Conservation (phyloP, 2,113 vertebrate genomes). For the Propithecus coquereli region DNA sequence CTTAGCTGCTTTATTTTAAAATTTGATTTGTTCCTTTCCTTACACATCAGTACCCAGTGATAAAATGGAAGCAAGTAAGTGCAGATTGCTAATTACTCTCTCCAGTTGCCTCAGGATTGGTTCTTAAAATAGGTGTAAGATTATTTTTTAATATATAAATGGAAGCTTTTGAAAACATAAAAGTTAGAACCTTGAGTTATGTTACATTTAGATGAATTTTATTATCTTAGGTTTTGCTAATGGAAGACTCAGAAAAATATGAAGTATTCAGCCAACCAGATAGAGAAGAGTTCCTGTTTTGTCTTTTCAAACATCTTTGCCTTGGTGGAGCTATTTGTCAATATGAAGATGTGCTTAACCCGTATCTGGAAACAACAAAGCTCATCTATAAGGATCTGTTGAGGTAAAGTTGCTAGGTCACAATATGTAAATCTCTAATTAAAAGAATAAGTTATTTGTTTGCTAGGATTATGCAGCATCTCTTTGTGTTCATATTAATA, state of each 20-base stretch:
- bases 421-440: not conserved
- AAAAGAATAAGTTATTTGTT: not conserved
- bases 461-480: not conserved
- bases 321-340: conserved; percentile 95
- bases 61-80: not conserved
- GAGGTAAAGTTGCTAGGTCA: conserved; percentile 82
- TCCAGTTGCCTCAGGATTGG: not conserved
- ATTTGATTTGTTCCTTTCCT: not conserved
- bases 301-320: conserved; percentile 95
- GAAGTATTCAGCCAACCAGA: conserved; percentile 84
- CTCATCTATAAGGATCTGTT: conserved; percentile 94
- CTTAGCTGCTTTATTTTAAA: not conserved
- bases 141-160: not conserved
- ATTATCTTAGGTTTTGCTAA: conserved; percentile 85
- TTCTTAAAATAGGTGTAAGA: not conserved
- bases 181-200: conserved; percentile 3
- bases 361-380: conserved; percentile 92
- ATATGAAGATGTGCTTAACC: conserved; percentile 90
- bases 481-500: not conserved
- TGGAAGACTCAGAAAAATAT: conserved; percentile 91
- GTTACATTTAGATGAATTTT: conserved; percentile 34
- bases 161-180: conserved; percentile 1
- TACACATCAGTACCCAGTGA: not conserved
- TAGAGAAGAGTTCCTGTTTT: conserved; percentile 92
- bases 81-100: not conserved